Conservation (phyloP, 2,797 vertebrate species). For the Tarsius wallacei region DNA sequence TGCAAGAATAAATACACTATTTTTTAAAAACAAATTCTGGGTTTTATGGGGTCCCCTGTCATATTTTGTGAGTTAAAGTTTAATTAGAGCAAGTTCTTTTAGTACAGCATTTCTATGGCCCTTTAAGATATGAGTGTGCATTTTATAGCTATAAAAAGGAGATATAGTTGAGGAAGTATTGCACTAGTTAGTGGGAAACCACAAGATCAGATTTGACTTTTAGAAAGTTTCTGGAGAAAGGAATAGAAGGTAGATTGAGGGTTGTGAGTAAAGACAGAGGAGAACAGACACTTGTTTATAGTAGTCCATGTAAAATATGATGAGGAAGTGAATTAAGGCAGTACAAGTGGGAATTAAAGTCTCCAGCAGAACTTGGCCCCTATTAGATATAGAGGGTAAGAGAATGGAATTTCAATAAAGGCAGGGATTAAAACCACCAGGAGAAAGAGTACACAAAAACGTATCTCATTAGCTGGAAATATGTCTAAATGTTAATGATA, state of each 20-base stretch:
- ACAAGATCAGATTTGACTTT: neutral
- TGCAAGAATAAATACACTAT: too few species aligned
- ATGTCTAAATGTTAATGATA: neutral
- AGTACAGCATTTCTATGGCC: neutral
- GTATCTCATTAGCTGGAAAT: neutral
- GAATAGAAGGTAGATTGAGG: neutral
- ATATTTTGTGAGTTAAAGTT: constrained; percentile 48
- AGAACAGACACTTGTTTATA: constrained; percentile 17
- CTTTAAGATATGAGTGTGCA: neutral
- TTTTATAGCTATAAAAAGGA: constrained; percentile 42
- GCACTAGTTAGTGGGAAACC: neutral
- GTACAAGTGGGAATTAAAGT: neutral
- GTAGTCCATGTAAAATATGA: neutral
- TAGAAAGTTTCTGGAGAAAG: constrained; percentile 10
- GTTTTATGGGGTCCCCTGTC: too few species aligned
- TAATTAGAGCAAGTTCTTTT: constrained; percentile 22
- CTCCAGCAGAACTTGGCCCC: neutral
- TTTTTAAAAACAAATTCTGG: too few species aligned
- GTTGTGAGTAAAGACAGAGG: constrained; percentile 10
- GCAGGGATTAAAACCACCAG: neutral
- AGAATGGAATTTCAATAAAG: neutral
- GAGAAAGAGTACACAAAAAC: neutral
- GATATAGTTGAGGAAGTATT: neutral
- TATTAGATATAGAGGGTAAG: neutral
- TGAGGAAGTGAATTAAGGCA: constrained; percentile 34